Evolutionary conservation across 2,113 vertebrate genomes (phyloP).

Genomic region (Semnornis frantzii): DNA sequence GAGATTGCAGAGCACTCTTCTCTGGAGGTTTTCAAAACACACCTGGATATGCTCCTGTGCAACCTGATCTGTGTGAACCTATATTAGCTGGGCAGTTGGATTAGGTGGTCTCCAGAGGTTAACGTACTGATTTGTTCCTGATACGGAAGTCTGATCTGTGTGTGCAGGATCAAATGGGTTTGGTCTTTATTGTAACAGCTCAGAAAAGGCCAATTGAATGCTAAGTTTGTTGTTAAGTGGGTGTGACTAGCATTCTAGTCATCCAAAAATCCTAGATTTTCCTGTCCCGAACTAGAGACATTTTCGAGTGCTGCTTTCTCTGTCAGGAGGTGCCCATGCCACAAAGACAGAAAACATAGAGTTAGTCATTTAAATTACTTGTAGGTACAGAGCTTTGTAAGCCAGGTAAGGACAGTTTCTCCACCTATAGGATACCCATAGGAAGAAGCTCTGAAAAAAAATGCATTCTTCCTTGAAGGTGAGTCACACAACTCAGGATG

Average conservation of each 20-base stretch:
- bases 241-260: background rate
- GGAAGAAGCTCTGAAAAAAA: background rate
- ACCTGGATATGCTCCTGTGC: no score
- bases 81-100: no score
- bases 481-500: background rate
- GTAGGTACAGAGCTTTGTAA: background rate
- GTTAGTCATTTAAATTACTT: background rate
- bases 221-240: background rate
- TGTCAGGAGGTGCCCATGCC: background rate
- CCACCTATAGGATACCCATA: background rate
- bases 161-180: background rate
- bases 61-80: no score
- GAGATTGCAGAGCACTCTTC: no score
- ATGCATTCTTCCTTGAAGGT: background rate
- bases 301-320: background rate
- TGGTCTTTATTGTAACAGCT: background rate
- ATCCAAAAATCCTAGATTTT: background rate
- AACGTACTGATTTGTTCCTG: background rate
- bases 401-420: background rate
- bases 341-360: background rate
- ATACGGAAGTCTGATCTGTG: background rate
- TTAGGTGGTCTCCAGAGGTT: background rate
- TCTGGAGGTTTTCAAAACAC: no score
- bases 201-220: background rate
- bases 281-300: background rate